Percentiles rank a stretch among this genome's conserved stretches.
These are phyloP conservation scores for Holocentrus rufus DNA, from an alignment of 2,797 vertebrate genomes.

Conservation along the genomic window DNA sequence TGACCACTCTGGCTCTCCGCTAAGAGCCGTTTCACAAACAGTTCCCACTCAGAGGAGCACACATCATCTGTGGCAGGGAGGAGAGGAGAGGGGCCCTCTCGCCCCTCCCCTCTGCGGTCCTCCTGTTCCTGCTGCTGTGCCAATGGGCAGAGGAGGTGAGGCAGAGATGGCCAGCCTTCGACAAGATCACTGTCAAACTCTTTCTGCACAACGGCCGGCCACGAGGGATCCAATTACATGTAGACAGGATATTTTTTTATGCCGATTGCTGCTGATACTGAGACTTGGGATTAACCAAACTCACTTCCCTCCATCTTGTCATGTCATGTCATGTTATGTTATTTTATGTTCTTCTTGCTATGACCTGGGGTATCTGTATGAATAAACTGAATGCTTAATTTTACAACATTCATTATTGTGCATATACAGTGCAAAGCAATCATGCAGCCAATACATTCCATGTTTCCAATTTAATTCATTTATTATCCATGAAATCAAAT, in stretches of 20 bases:
- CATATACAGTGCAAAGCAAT: neutral
- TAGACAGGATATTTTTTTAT: slow-evolving; percentile 67
- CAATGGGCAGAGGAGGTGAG: slow-evolving; percentile 70
- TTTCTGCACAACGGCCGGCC: slow-evolving; percentile 39
- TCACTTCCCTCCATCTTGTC: slow-evolving; percentile 26
- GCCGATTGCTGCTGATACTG: slow-evolving; percentile 43
- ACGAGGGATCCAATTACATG: slow-evolving; percentile 59
- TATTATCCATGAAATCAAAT: neutral
- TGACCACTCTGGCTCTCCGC: slow-evolving; percentile 49
- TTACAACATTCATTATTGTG: neutral
- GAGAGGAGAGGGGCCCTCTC: slow-evolving; percentile 64
- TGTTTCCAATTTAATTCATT: neutral
- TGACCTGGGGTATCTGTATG: slow-evolving; percentile 9
- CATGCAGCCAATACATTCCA: neutral
- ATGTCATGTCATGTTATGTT: neutral
- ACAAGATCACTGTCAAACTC: slow-evolving; percentile 51
- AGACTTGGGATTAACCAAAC: slow-evolving; percentile 1
- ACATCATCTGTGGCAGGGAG: slow-evolving; percentile 73
- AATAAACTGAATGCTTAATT: neutral
- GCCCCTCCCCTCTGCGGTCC: slow-evolving; percentile 75
- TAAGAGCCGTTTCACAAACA: slow-evolving; percentile 61
- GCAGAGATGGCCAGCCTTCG: slow-evolving; percentile 44
- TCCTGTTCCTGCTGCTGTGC: slow-evolving; percentile 67
- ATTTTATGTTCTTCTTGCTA: slow-evolving; percentile 22
- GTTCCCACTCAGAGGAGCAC: slow-evolving; percentile 71